Percentiles rank a stretch among this genome's conserved stretches.
Conservation (phyloP, 2,888 invertebrate genomes). For the Agonum fuliginosum region DNA sequence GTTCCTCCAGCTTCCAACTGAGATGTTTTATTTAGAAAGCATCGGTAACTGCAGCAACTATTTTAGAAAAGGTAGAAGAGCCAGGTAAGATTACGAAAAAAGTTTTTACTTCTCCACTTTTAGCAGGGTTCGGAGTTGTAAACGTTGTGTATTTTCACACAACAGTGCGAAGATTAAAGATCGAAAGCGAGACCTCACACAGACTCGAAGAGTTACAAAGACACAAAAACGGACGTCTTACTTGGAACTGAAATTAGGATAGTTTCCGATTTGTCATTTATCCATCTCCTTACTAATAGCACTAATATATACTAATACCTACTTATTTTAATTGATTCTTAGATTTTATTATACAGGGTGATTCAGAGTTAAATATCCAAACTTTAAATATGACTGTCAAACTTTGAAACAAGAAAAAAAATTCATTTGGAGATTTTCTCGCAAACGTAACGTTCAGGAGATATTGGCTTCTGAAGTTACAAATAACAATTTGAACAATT, state of each 20-base stretch:
- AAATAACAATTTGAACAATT: too few relatives aligned
- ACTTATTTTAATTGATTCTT: too few relatives aligned
- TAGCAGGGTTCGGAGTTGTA: background rate
- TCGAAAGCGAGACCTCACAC: constrained; percentile 28
- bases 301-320: too few relatives aligned
- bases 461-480: too few relatives aligned
- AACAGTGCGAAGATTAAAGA: constrained; percentile 25
- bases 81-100: constrained; percentile 45
- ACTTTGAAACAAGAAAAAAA: too few relatives aligned
- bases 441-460: too few relatives aligned
- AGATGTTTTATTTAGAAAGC: constrained; percentile 41
- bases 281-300: too few relatives aligned
- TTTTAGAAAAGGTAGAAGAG: constrained; percentile 18
- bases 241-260: background rate
- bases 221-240: background rate
- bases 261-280: background rate
- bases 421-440: too few relatives aligned
- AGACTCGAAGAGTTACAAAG: background rate
- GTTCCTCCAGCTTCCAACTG: constrained; percentile 16
- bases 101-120: constrained; percentile 40
- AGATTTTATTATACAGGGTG: too few relatives aligned
- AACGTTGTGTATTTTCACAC: constrained; percentile 28
- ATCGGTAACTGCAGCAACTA: constrained; percentile 27
- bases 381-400: too few relatives aligned
- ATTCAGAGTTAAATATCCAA: too few relatives aligned